phyloP scores from a whole-genome alignment of 1,140 invertebrate species.

The Chymomyza costata region DNA sequence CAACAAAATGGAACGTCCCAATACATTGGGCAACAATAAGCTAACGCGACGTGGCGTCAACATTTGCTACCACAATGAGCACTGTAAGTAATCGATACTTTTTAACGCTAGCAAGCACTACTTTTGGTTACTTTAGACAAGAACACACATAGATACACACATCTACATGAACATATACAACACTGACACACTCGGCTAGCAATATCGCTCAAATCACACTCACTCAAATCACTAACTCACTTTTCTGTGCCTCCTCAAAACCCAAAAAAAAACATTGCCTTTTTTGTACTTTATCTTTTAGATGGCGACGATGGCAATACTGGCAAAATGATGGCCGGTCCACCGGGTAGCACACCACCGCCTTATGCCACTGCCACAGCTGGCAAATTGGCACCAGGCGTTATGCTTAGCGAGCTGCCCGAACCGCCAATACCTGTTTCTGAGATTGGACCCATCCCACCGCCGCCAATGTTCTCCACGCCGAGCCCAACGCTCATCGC shows the following conservation, averaged over 20 bases:
- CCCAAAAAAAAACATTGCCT: constrained; percentile 9
- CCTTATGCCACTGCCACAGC: constrained; percentile 70
- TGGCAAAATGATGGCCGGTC: constrained; percentile 74
- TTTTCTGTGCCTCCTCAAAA: constrained; percentile 18
- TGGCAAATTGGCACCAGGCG: constrained; percentile 61
- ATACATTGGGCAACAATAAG: constrained; percentile 83
- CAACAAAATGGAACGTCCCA: constrained; percentile 83
- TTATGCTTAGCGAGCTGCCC: constrained; percentile 89
- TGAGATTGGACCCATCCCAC: constrained; percentile 95
- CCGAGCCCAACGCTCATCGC: constrained; percentile 84
- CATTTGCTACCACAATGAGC: constrained; percentile 84
- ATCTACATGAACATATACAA: constrained; percentile 27
- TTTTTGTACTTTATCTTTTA: constrained; percentile 47
- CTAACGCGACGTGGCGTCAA: constrained; percentile 79
- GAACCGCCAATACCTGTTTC: constrained; percentile 93
- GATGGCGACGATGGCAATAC: constrained; percentile 77
- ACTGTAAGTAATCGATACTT: constrained; percentile 77
- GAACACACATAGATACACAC: constrained; percentile 21
- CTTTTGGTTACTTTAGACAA: too few relatives aligned
- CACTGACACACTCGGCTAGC: constrained; percentile 23
- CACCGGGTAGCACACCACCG: constrained; percentile 77
- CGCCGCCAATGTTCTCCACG: constrained; percentile 95
- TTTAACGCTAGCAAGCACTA: not conserved
- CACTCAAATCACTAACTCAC: constrained; percentile 6
- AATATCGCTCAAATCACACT: constrained; percentile 17